phyloP scores from a whole-genome alignment of 2,797 vertebrate species.

The Pagetopsis macropterus region DNA sequence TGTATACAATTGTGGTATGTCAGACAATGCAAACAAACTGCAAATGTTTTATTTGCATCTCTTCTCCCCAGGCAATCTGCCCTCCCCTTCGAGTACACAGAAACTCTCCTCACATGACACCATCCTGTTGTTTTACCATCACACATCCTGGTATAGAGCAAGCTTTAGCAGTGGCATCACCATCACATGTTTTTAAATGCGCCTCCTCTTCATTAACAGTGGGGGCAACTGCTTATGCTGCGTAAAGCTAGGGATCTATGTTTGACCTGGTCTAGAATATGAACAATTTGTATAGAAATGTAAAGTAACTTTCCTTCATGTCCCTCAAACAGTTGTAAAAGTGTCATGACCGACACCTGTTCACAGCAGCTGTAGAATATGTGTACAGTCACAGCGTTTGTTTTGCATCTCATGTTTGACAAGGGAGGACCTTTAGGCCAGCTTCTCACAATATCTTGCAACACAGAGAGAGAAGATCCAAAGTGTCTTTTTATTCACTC shows the following conservation, averaged over 20 bases:
- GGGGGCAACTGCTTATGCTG: neutral
- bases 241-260: neutral
- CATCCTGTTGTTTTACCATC: slow-evolving; percentile 66
- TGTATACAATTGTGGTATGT: slow-evolving; percentile 57
- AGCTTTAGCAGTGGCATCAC: neutral
- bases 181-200: slow-evolving; percentile 1
- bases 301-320: neutral
- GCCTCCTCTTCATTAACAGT: slow-evolving; percentile 30
- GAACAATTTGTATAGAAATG: neutral
- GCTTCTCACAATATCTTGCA: slow-evolving; percentile 21
- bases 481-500: slow-evolving; percentile 4
- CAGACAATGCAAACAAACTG: slow-evolving; percentile 75
- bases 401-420: slow-evolving; percentile 69
- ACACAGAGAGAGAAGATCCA: slow-evolving; percentile 10
- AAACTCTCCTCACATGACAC: slow-evolving; percentile 72
- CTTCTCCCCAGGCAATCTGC: slow-evolving; percentile 35
- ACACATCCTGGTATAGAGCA: slow-evolving; percentile 71
- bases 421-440: slow-evolving; percentile 64
- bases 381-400: slow-evolving; percentile 54
- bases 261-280: neutral
- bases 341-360: slow-evolving; percentile 17
- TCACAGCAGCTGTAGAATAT: slow-evolving; percentile 59
- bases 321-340: slow-evolving; percentile 8
- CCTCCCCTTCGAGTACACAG: slow-evolving; percentile 55
- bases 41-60: slow-evolving; percentile 83